Conservation (phyloP, 37 sponge, comb jelly and placozoan genomes). For the Tethya wilhelma region DNA sequence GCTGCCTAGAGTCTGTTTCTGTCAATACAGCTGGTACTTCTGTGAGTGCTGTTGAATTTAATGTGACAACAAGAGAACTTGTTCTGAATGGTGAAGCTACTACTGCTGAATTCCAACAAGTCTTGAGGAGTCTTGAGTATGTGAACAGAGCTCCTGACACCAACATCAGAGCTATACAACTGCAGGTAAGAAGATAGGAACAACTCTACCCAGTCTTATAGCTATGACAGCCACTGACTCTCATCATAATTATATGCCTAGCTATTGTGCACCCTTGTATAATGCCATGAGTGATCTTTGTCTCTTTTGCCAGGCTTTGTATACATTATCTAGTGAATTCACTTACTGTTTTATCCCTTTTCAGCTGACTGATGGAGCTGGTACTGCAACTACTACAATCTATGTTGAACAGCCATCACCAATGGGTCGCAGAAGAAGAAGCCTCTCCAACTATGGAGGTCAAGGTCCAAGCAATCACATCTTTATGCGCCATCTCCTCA, state of each 20-base stretch:
- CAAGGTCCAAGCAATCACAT: no score
- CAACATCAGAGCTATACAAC: conserved; percentile 26
- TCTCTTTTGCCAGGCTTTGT: no score
- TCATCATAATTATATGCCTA: neutral
- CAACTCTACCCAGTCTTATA: no score
- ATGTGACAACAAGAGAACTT: conserved; percentile 41
- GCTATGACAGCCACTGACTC: neutral
- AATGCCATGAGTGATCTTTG: no score
- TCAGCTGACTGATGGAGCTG: neutral
- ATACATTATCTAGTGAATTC: no score
- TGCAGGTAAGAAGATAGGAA: conserved; percentile 33
- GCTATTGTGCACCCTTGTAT: neutral
- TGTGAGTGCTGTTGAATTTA: conserved; percentile 27
- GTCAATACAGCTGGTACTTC: conserved; percentile 32
- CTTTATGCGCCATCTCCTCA: no score
- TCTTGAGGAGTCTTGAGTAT: conserved; percentile 54
- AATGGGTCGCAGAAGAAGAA: neutral
- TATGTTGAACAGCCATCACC: neutral
- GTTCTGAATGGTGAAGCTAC: conserved; percentile 33
- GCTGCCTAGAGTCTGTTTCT: conserved; percentile 52
- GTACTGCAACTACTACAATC: neutral
- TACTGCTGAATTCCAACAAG: conserved; percentile 33
- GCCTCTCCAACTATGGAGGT: no score
- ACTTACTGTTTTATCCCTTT: neutral
- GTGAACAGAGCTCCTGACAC: conserved; percentile 44